Conservation (phyloP, 2,113 vertebrate species). For the Chionis minor region DNA sequence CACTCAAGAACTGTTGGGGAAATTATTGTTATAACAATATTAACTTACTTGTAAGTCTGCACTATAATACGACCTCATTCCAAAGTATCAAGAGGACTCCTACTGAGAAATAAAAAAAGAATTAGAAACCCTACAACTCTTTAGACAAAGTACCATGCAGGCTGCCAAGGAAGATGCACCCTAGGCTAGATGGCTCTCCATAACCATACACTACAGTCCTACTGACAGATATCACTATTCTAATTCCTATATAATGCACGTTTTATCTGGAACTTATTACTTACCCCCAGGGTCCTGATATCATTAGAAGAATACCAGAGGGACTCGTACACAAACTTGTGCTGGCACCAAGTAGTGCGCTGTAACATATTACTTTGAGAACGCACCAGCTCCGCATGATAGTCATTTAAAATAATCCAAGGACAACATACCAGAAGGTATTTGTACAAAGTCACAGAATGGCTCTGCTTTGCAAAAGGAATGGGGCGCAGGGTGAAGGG, state of each 20-base stretch:
- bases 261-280: neutral
- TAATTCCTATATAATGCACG: neutral
- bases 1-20: neutral
- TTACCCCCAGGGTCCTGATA: neutral
- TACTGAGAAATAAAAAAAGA: neutral
- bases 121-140: neutral
- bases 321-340: too few relatives aligned
- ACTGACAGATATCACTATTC: neutral
- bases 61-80: neutral
- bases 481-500: too few relatives aligned
- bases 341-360: too few relatives aligned
- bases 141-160: neutral
- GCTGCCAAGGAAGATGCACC: neutral
- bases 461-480: too few relatives aligned
- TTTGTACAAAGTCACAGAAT: too few relatives aligned
- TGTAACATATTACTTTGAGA: too few relatives aligned
- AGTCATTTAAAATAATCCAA: too few relatives aligned
- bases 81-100: neutral
- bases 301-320: too few relatives aligned
- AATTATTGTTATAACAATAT: neutral
- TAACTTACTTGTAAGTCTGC: neutral
- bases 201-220: neutral
- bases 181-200: neutral
- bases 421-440: too few relatives aligned
- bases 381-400: too few relatives aligned